A percentile compares a stretch with the other conserved stretches of the same genome.
These are phyloP conservation scores for Luperina nickerlii DNA, from an alignment of 2,888 invertebrate genomes.

Conservation along the genomic window DNA sequence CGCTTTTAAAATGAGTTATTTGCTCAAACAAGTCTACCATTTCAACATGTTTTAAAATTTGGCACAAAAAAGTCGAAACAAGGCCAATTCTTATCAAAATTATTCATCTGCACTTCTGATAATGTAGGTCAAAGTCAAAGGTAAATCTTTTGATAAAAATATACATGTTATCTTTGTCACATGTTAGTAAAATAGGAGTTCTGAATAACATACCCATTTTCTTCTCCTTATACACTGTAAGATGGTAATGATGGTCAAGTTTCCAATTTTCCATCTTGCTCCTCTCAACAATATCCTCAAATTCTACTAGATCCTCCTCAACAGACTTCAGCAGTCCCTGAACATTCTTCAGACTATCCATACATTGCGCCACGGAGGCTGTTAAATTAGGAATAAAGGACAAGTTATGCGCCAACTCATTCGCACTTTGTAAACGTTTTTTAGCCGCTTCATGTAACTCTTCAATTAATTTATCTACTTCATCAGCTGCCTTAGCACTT, in stretches of 20 bases:
- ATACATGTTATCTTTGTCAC: not conserved
- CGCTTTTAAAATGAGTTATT: too few species aligned
- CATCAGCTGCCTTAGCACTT: conserved; percentile 91
- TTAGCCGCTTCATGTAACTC: conserved; percentile 81
- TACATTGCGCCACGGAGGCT: conserved; percentile 87
- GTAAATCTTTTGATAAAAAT: conserved; percentile 25
- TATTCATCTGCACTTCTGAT: conserved; percentile 26
- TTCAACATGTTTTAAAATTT: not conserved
- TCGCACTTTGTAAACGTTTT: conserved; percentile 78
- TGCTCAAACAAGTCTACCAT: too few species aligned
- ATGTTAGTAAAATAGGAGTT: not conserved
- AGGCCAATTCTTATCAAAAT: conserved; percentile 34
- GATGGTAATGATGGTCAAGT: conserved; percentile 93
- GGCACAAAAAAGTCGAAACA: not conserved
- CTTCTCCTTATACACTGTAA: conserved; percentile 93
- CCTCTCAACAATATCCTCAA: conserved; percentile 93
- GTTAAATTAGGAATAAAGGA: conserved; percentile 82
- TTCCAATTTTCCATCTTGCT: conserved; percentile 93
- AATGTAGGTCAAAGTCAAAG: conserved; percentile 26
- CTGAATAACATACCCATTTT: conserved; percentile 91
- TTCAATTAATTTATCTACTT: conserved; percentile 84
- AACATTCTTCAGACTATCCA: conserved; percentile 88
- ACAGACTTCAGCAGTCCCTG: conserved; percentile 91
- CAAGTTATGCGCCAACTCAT: conserved; percentile 81
- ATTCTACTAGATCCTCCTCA: conserved; percentile 91